Evolutionary conservation across 2,113 vertebrate species (phyloP).

Genomic region (Ptychochromis oligacanthus): DNA sequence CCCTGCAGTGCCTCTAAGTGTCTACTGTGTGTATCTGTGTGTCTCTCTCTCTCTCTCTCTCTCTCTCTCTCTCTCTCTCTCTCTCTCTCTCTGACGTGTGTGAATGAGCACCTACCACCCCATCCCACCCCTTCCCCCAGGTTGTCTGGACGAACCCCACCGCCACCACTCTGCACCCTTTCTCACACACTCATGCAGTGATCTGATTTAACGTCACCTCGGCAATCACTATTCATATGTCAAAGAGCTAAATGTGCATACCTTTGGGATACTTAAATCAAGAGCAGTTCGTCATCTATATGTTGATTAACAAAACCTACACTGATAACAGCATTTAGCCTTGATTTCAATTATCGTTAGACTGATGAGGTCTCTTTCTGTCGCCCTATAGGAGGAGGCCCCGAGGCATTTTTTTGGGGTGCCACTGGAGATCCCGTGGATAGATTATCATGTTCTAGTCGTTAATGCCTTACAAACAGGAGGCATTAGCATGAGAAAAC

Average conservation of each 20-base stretch:
- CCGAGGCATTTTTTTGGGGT: slow-evolving; percentile 18
- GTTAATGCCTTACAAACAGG: slow-evolving; percentile 66
- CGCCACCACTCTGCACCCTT: slow-evolving; percentile 3
- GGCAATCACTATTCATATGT: slow-evolving; percentile 23
- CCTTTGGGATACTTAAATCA: neutral
- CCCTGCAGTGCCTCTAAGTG: too few relatives aligned
- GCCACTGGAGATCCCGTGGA: slow-evolving; percentile 60
- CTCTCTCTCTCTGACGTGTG: neutral
- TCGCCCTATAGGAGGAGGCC: slow-evolving; percentile 21
- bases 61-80: neutral
- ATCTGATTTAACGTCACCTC: slow-evolving; percentile 70
- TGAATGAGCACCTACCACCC: slow-evolving; percentile 45
- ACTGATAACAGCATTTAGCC: neutral
- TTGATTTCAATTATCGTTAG: neutral
- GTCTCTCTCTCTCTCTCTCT: neutral
- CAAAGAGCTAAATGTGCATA: slow-evolving; percentile 6
- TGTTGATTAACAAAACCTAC: neutral
- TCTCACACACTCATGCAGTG: slow-evolving; percentile 48
- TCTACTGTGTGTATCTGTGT: slow-evolving; percentile 18
- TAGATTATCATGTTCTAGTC: slow-evolving; percentile 57
- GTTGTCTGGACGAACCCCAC: slow-evolving; percentile 19
- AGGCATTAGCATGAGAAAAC: slow-evolving; percentile 74
- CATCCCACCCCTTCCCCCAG: slow-evolving; percentile 48
- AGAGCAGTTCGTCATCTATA: neutral
- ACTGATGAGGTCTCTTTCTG: slow-evolving; percentile 11